These are phyloP conservation scores for Protosalanx chinensis DNA, from an alignment of 2,797 vertebrate species.

Conservation along the genomic window DNA sequence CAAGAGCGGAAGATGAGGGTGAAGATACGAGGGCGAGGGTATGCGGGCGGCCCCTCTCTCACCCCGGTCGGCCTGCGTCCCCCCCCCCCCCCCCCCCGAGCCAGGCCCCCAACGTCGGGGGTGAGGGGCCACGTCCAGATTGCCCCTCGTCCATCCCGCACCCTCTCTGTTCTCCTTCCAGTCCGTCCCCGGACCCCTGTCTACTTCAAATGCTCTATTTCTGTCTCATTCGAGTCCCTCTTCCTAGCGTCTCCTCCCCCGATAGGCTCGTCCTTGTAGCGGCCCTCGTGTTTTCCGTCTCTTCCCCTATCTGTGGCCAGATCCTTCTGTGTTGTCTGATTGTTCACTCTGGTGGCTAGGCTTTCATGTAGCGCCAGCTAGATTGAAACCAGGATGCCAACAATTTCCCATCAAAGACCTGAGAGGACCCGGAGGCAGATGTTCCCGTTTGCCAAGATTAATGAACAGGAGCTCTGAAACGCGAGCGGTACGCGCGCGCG, in stretches of 20 bases:
- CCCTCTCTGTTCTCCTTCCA: background rate
- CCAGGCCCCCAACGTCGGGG: too few relatives aligned
- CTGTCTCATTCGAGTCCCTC: background rate
- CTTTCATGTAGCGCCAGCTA: slow-evolving; percentile 54
- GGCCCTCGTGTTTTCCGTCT: background rate
- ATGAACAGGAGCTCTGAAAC: background rate
- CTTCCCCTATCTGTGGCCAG: background rate
- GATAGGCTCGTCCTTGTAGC: background rate
- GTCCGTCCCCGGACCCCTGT: background rate
- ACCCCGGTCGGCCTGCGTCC: slow-evolving; percentile 48
- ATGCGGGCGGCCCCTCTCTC: slow-evolving; percentile 36
- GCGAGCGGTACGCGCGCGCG: background rate
- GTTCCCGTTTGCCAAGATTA: slow-evolving; percentile 25
- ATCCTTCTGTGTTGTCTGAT: slow-evolving; percentile 28
- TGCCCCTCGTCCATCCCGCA: slow-evolving; percentile 21
- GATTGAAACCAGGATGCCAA: slow-evolving; percentile 43
- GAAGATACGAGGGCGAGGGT: slow-evolving; percentile 3
- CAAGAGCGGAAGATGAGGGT: too few relatives aligned
- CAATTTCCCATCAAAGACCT: slow-evolving; percentile 22
- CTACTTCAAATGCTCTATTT: background rate
- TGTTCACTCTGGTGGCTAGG: background rate
- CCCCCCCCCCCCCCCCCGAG: too few relatives aligned
- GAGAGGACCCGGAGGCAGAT: slow-evolving; percentile 34
- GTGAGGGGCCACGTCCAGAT: too few relatives aligned
- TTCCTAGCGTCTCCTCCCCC: slow-evolving; percentile 2